These are phyloP conservation scores for Charanyca ferruginea DNA, from an alignment of 2,888 invertebrate genomes.

Conservation along the genomic window DNA sequence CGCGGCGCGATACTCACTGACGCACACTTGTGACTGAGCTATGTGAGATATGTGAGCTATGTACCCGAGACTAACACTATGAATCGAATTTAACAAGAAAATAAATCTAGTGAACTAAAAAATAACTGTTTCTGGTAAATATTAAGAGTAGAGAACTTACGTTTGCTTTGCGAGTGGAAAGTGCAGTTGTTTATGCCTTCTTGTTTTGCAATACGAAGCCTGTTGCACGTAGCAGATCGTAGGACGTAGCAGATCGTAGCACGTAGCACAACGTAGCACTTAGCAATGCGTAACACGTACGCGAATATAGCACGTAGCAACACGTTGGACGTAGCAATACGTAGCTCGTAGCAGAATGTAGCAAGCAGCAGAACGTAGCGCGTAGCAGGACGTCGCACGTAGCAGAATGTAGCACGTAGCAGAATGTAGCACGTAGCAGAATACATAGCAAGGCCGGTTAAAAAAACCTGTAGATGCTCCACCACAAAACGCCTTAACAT, in stretches of 20 bases:
- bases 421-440: too few species aligned
- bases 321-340: too few species aligned
- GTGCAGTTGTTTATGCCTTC: neutral
- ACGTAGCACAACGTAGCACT: neutral
- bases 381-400: too few species aligned
- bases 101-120: constrained; percentile 1
- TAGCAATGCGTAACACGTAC: neutral
- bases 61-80: neutral
- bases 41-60: constrained; percentile 5
- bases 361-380: too few species aligned
- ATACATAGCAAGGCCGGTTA: too few species aligned
- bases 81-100: neutral
- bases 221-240: neutral
- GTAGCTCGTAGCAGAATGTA: too few species aligned
- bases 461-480: too few species aligned
- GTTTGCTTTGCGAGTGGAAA: neutral
- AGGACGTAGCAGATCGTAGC: neutral
- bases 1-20: neutral
- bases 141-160: neutral
- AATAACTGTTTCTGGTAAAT: neutral
- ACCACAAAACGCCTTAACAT: too few species aligned
- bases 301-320: neutral
- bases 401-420: too few species aligned
- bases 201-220: neutral
- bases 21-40: constrained; percentile 16